These are phyloP conservation scores for Ailurus styani DNA, from an alignment of 2,113 vertebrate species.

Conservation along the genomic window DNA sequence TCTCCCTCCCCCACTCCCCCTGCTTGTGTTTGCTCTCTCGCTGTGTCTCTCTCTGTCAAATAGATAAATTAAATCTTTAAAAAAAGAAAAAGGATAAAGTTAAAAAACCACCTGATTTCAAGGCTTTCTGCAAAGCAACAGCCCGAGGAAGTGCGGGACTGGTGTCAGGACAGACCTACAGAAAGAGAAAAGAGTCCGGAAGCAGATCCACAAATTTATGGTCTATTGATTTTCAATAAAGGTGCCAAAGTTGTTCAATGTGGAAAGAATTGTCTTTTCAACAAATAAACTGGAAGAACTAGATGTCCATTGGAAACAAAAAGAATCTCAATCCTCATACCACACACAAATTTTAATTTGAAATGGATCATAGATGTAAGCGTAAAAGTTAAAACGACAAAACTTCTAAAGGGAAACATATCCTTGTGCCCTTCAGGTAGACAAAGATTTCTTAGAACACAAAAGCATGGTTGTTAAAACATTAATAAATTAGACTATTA, in stretches of 20 bases:
- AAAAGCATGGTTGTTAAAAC: not conserved
- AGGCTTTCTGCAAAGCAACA: not conserved
- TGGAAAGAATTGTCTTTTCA: not conserved
- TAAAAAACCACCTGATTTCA: not conserved
- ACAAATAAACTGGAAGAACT: not conserved
- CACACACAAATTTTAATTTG: not conserved
- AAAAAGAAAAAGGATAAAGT: not conserved
- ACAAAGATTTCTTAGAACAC: not conserved
- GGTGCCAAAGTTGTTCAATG: not conserved
- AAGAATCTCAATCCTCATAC: not conserved
- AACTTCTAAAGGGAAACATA: not conserved
- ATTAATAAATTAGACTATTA: not conserved
- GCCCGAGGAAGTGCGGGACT: not conserved
- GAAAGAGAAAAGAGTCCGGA: not conserved
- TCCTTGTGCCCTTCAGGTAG: not conserved
- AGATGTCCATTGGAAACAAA: not conserved
- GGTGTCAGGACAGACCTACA: not conserved
- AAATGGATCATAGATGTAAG: not conserved
- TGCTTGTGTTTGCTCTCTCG: not conserved
- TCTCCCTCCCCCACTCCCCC: no score
- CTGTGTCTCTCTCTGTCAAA: not conserved
- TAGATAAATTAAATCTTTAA: not conserved
- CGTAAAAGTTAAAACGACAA: not conserved
- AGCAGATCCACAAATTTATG: not conserved
- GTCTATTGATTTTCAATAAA: not conserved